phyloP scores from a whole-genome alignment of 1,140 invertebrate genomes.

The Drosophila santomea region DNA sequence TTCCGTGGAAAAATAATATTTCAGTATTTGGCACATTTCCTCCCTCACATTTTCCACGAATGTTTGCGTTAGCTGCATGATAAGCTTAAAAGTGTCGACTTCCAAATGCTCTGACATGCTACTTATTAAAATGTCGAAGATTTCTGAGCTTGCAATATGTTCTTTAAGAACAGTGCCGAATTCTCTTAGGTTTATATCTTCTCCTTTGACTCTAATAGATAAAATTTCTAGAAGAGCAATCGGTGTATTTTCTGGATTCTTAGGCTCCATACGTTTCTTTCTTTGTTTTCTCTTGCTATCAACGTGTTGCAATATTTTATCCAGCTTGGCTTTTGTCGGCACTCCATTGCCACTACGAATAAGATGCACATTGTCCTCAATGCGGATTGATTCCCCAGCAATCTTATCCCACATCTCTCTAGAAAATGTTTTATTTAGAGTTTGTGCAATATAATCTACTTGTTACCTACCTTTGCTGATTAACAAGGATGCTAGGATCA shows the following conservation, averaged over 20 bases:
- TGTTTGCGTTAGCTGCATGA: constrained; percentile 3
- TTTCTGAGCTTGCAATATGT: not conserved
- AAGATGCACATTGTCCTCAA: not conserved
- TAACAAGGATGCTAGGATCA: not conserved
- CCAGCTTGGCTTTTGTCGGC: not conserved
- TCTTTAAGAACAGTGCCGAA: not conserved
- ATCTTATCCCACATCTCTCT: not conserved
- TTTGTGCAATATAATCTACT: no score
- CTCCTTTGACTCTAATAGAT: not conserved
- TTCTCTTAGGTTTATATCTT: not conserved
- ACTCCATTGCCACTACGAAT: constrained; percentile 8
- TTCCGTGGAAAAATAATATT: constrained; percentile 18
- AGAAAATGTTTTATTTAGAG: not conserved
- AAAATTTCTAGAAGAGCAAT: not conserved
- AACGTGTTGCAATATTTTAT: not conserved
- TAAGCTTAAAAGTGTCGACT: not conserved
- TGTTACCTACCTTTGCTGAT: not conserved
- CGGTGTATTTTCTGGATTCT: not conserved
- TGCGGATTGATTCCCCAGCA: not conserved
- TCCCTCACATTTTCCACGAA: constrained; percentile 7
- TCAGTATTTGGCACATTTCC: constrained; percentile 3
- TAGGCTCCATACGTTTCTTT: not conserved
- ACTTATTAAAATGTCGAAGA: constrained; percentile 6
- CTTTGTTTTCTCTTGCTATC: no score
- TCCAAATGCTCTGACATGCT: constrained; percentile 5